Base-by-base conservation (phyloP, 1,140 invertebrate species). In the Drosophila fuyamai region DNA sequence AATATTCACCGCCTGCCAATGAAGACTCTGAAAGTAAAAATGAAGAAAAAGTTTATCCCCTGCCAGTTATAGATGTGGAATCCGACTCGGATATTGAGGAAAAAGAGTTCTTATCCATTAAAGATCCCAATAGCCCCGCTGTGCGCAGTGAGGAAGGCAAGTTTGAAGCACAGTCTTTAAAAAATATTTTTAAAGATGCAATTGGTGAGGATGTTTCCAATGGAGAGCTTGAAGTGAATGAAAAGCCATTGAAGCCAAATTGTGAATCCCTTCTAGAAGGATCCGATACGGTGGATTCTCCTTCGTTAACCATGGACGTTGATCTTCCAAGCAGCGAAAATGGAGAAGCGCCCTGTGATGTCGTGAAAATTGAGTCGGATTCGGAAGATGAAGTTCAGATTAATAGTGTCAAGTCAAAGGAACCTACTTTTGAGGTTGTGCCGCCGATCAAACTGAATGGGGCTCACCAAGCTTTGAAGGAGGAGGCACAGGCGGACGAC, bases 301-400 rank as follows among this genome's bases (percentile, higher is more conserved):
- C 73, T 13, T 54, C 48, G 36, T n/a, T 76, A 23, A 76, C 73
- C 27, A 76, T 76, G 73, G 73, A 76, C 47, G 54, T 67, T 2
- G 73, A 76, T 55, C 23, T 67, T 29, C 54, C 73, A 7, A 59
- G 54, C 23, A 41, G 47, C 43, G 61, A 53, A 0, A 38, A 56
- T 6, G 51, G 32, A 6, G 46, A 43, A 10, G 48, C 46, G n/a
- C 14, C 23, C 7, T 12, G 35, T 13, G 59, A 44, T 13, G 38
- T 55, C 2, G 76, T 82, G 13, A 86, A 86, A 40, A 57, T 79
- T 29, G 82, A 86, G 38, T 76, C 70, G 2, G 72, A 79, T 41
- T 63, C 63, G 4, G 76, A 86, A 29, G 54, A 65, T 29, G 77
- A 81, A 27, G 12, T 7, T n/a, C 9, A 2, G n/a, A 38, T 12